Evolutionary conservation across 1,140 invertebrate genomes (phyloP).

Genomic region (Caenorhabditis latens): DNA sequence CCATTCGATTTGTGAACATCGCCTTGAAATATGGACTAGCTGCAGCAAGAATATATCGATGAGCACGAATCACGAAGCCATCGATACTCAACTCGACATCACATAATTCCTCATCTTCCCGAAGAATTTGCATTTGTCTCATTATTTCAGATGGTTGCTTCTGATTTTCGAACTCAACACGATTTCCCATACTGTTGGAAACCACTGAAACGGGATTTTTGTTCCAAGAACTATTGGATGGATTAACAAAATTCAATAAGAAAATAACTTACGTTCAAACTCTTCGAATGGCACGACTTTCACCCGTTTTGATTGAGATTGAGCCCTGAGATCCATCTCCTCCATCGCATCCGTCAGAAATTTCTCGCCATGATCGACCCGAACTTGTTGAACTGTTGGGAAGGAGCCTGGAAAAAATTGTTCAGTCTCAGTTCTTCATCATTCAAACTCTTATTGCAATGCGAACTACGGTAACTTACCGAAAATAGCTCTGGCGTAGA

Average conservation of each 20-base stretch:
- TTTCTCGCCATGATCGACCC: constrained; percentile 18
- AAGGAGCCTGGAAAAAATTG: constrained; percentile 21
- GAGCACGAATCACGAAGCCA: constrained; percentile 61
- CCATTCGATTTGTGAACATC: constrained; percentile 65
- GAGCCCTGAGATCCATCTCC: background rate
- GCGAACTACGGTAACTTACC: background rate
- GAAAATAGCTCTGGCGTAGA: constrained; percentile 22
- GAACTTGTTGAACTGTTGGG: constrained; percentile 16
- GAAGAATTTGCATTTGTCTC: constrained; percentile 23
- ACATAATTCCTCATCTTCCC: background rate
- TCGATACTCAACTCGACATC: constrained; percentile 53
- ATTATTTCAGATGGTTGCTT: constrained; percentile 22
- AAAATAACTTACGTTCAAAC: constrained; percentile 34
- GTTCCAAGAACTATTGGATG: background rate
- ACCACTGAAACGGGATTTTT: background rate
- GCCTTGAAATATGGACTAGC: constrained; percentile 68
- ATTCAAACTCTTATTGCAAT: too few relatives aligned
- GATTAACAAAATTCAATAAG: background rate
- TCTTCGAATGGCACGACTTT: constrained; percentile 7
- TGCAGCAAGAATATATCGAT: constrained; percentile 65
- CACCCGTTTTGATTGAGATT: background rate
- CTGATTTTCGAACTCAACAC: constrained; percentile 42
- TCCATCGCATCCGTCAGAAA: background rate
- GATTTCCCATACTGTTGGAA: constrained; percentile 16
- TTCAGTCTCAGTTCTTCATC: too few relatives aligned